Evolutionary conservation across 2,797 vertebrate species (phyloP), one percentile per base, ranked within the genome.

Genomic region (Ctenochaetus hawaiiensis): DNA sequence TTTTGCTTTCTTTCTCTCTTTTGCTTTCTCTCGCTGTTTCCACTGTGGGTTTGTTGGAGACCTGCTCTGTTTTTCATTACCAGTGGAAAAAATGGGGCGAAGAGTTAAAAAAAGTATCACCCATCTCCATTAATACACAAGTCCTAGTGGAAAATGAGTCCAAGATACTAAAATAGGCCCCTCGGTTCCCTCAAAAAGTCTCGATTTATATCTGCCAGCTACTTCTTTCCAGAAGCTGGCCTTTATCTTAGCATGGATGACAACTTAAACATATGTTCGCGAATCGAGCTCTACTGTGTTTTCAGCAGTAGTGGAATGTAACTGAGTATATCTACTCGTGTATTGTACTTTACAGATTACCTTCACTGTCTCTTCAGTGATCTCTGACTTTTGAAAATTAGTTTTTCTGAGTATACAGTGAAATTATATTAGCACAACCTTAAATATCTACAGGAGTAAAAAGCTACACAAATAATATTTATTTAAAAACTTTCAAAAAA

Each of bases 61-160:
- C 78, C 76, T 72, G 67, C 80, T 92, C 92, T 93, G 93, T 91
- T 94, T 93, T 90, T 93, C 85, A 93, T 94, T 95, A 94, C 81
- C 61, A 85, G 79, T 80, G 81, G 90, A 93, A 93, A 64, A 94
- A 93, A 87, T 85, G 76, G 86, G 89, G 75, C 82, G 18, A 77
- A 80, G 20, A 53, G 72, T 86, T 89, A 67, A 90, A 90, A 90
- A 91, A 90, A 87, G 81, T 34, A 87, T 78, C 61, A 58, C 76
- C 82, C 66, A 84, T 87, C 81, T 75, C 73, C 84, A 84, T 85
- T 89, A 89, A 91, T 85, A 80, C 75, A 86, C 74, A 75, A 72
- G 70, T 85, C 67, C 73, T 71, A 30, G 67, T 88, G 86, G 83
- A 86, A 93, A 91, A 87, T 69, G n/a, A 87, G 82, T 75, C 78